Base-by-base conservation (phyloP, 2,113 vertebrate species). In the Oryzias curvinotus region DNA sequence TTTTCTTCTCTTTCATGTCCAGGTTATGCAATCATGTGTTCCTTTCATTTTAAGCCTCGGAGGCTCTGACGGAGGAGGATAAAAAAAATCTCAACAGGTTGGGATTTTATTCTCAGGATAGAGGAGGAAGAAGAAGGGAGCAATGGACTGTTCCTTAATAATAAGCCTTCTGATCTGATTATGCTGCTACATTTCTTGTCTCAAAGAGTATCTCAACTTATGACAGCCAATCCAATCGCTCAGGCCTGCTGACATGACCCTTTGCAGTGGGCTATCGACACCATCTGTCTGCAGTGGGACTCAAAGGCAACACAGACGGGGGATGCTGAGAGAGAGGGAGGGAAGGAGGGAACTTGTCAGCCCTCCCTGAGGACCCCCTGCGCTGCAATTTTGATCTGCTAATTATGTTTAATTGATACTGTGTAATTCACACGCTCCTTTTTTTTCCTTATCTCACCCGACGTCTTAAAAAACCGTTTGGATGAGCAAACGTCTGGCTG, bases 231-330 rank as follows among this genome's bases (percentile, higher is more conserved):
- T 65, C 68, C 53, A 48, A 50, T 69, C 58, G 68, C n/a, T 60
- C 57, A 5, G 52, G 71, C 73, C 80, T 65, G 67, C 63, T 60
- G 53, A 76, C 78, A 69, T 80, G 85, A 85, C 84, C 81, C 73
- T 61, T 45, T 82, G 80, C 73, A 57, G 73, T 43, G 25, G 41
- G 41, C 41, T 28, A 71, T 77, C 81, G 65, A 50, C 75, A 70
- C 83, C 86, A 88, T 87, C 85, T 87, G 84, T 83, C 82, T 81
- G 76, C 83, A 36, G 19, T 57, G 71, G 81, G 84, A 80, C 80
- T 78, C 57, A 59, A 75, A 63, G 60, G 75, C 54, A 71, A 81
- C 66, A 78, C 72, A 57, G 62, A 57, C 47, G 60, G 51, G 50
- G 48, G 45, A 17, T 10, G 5, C 41, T 12, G 23, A 36, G 48